Conservation (phyloP, 2,797 vertebrate species). For the Synaphobranchus kaupii region DNA sequence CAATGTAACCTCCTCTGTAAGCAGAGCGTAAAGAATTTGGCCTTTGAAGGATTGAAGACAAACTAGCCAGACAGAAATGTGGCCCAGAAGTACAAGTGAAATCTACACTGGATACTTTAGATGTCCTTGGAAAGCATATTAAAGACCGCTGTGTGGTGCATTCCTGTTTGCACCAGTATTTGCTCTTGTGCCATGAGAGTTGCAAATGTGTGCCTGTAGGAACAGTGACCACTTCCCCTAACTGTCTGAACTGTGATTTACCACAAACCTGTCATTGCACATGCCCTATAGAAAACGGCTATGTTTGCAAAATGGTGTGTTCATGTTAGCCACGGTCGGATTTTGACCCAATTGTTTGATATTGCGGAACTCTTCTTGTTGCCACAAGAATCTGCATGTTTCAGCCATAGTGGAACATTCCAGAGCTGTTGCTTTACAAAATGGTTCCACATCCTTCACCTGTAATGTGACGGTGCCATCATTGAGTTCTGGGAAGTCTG, state of each 20-base stretch:
- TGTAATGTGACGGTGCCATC: neutral
- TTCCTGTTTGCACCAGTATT: neutral
- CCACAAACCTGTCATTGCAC: neutral
- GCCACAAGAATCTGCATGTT: neutral
- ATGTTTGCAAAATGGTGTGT: neutral
- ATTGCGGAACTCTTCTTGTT: neutral
- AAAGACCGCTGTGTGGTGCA: neutral
- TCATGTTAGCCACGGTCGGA: neutral
- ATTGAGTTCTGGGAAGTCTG: neutral
- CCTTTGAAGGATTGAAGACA: neutral
- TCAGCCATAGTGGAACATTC: neutral
- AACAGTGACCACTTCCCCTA: neutral
- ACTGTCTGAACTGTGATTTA: neutral
- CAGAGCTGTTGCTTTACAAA: neutral
- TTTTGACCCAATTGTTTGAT: neutral
- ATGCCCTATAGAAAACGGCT: neutral
- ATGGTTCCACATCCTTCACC: neutral
- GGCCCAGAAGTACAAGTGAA: neutral
- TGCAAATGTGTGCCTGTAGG: neutral
- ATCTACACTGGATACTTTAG: neutral
- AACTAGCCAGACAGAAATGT: neutral
- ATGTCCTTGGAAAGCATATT: neutral
- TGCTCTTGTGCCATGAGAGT: neutral
- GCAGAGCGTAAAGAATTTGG: neutral
- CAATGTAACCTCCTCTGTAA: neutral